A percentile compares a stretch with the other conserved stretches of the same genome.
Conservation (phyloP, 1,140 invertebrate species). For the Thaumetopoea pityocampa region DNA sequence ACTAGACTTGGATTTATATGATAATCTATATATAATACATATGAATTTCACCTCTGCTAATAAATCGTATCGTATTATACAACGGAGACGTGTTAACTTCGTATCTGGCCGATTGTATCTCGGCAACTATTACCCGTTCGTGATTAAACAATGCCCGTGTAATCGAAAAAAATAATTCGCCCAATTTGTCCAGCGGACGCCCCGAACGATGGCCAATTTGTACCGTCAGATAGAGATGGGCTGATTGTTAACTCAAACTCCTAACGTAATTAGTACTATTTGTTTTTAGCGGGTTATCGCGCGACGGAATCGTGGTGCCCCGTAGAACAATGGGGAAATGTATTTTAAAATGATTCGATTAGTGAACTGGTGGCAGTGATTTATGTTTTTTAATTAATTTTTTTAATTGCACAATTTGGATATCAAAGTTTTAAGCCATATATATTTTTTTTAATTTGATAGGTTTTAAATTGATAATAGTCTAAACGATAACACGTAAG, state of each 20-base stretch:
- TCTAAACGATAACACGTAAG: no score
- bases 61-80: slow-evolving; percentile 10
- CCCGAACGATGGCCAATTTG: slow-evolving; percentile 31
- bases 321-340: slow-evolving; percentile 52
- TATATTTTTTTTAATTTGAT: not conserved
- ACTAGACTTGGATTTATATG: no score
- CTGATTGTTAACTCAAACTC: slow-evolving; percentile 52
- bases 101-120: slow-evolving; percentile 39
- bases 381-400: slow-evolving; percentile 31
- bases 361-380: slow-evolving; percentile 30
- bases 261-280: slow-evolving; percentile 65
- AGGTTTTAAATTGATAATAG: no score
- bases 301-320: slow-evolving; percentile 28
- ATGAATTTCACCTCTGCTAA: no score
- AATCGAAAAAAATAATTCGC: slow-evolving; percentile 70
- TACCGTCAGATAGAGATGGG: slow-evolving; percentile 42
- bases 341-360: slow-evolving; percentile 46
- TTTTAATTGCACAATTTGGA: slow-evolving; percentile 2
- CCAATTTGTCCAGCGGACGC: slow-evolving; percentile 38
- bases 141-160: slow-evolving; percentile 65
- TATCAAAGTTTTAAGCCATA: no score
- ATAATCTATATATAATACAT: no score
- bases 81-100: slow-evolving; percentile 17
- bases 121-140: slow-evolving; percentile 44
- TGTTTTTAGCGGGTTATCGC: slow-evolving; percentile 53